phyloP scores from a whole-genome alignment of 1,140 invertebrate species.

The Diorhabda elongata region DNA sequence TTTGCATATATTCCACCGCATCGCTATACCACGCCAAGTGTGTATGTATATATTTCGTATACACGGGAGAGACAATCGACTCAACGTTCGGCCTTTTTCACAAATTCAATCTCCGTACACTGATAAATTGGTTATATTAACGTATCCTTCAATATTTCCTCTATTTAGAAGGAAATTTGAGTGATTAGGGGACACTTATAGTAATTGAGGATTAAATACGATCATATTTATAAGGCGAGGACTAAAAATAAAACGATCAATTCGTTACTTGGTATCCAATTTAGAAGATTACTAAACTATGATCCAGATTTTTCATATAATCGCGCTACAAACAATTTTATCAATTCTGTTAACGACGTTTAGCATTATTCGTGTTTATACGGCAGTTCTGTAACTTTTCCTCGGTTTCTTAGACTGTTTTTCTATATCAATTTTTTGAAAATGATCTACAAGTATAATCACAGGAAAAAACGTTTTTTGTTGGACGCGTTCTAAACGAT shows the following conservation, averaged over 20 bases:
- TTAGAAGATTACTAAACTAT: no score
- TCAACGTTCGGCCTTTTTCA: neutral
- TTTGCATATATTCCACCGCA: slow-evolving; percentile 34
- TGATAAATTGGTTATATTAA: neutral
- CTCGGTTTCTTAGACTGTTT: neutral
- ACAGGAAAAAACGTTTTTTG: neutral
- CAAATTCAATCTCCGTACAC: neutral
- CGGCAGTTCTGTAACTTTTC: no score
- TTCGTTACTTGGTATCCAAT: no score
- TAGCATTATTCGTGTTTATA: no score
- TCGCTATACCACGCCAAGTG: slow-evolving; percentile 10
- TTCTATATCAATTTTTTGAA: neutral
- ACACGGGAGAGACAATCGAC: neutral
- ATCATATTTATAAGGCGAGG: no score
- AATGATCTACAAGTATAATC: neutral
- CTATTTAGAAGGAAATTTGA: neutral
- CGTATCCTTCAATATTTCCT: neutral
- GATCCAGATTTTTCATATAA: no score
- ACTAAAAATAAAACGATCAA: neutral
- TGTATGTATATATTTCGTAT: slow-evolving; percentile 7
- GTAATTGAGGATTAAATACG: neutral
- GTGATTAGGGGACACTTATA: neutral
- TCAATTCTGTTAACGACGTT: no score
- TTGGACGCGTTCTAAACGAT: neutral
- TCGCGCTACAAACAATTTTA: no score